A percentile compares a stretch with the other conserved stretches of the same genome.
These are phyloP conservation scores for Drosophila nikananu DNA, from an alignment of 1,140 invertebrate species.

Conservation along the genomic window DNA sequence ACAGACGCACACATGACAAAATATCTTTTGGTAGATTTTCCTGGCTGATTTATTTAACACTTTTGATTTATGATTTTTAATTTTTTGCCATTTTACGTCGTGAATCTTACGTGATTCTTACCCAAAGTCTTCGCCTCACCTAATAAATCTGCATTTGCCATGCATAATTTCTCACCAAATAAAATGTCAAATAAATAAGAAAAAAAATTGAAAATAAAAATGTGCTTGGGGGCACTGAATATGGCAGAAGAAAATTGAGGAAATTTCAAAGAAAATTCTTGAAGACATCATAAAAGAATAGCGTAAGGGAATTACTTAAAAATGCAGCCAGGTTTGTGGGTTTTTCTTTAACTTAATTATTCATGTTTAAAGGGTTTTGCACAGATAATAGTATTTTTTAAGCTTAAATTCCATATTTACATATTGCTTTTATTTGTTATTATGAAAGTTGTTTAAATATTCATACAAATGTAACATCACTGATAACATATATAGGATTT, in stretches of 20 bases:
- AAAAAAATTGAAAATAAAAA: conserved; percentile 8
- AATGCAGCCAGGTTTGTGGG: neutral
- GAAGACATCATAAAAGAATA: neutral
- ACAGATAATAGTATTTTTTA: neutral
- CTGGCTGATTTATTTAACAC: conserved; percentile 73
- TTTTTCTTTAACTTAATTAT: neutral
- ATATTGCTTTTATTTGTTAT: neutral
- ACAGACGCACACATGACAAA: conserved; percentile 6
- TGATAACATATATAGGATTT: conserved; percentile 2
- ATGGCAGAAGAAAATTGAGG: neutral
- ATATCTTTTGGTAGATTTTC: no score
- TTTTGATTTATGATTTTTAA: conserved; percentile 78
- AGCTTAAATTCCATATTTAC: neutral
- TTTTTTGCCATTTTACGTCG: conserved; percentile 47
- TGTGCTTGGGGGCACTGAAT: neutral
- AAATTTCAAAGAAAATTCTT: neutral
- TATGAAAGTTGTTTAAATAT: neutral
- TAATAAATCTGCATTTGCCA: conserved; percentile 75
- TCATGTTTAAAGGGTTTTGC: neutral
- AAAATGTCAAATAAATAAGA: conserved; percentile 76
- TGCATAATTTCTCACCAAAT: conserved; percentile 65
- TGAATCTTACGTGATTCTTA: conserved; percentile 29
- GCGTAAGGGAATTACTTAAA: neutral
- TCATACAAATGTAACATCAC: conserved; percentile 8
- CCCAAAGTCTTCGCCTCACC: conserved; percentile 56